Percentiles rank a stretch among this genome's conserved stretches.
Evolutionary conservation across 2,888 invertebrate genomes (phyloP).

Genomic region (Shargacucullia verbasci): DNA sequence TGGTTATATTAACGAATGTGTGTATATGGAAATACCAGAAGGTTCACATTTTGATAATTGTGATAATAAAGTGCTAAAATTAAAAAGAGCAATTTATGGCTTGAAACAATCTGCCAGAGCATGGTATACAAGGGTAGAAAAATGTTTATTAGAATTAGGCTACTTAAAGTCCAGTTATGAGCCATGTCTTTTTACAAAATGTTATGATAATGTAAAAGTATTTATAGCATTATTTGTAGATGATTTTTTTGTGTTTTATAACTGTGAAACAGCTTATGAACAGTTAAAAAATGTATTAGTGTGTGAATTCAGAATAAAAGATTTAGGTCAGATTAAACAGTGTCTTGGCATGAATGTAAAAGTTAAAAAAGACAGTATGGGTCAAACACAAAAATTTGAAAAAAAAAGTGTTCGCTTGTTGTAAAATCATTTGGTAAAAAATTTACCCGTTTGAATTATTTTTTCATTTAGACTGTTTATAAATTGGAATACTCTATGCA

Average conservation of each 20-base stretch:
- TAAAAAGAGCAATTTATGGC: too few relatives aligned
- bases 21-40: conserved; percentile 21
- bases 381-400: conserved; percentile 14
- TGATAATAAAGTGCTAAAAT: conserved; percentile 12
- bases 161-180: conserved; percentile 18
- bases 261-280: conserved; percentile 13
- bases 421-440: too few relatives aligned
- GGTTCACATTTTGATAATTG: conserved; percentile 8
- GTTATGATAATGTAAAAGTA: conserved; percentile 3
- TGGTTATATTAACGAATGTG: conserved; percentile 13
- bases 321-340: too few relatives aligned
- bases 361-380: too few relatives aligned
- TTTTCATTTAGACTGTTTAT: too few relatives aligned
- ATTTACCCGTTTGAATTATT: too few relatives aligned
- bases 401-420: too few relatives aligned
- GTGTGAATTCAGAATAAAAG: too few relatives aligned
- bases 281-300: conserved; percentile 8
- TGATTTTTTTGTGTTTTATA: conserved; percentile 32
- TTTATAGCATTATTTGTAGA: conserved; percentile 21
- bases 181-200: conserved; percentile 20
- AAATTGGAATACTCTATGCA: too few relatives aligned
- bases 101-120: too few relatives aligned
- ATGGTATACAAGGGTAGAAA: conserved; percentile 13
- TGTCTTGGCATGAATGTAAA: too few relatives aligned
- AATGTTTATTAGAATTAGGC: conserved; percentile 13